phyloP scores from a whole-genome alignment of 2,797 vertebrate genomes.

The Streptopelia turtur region DNA sequence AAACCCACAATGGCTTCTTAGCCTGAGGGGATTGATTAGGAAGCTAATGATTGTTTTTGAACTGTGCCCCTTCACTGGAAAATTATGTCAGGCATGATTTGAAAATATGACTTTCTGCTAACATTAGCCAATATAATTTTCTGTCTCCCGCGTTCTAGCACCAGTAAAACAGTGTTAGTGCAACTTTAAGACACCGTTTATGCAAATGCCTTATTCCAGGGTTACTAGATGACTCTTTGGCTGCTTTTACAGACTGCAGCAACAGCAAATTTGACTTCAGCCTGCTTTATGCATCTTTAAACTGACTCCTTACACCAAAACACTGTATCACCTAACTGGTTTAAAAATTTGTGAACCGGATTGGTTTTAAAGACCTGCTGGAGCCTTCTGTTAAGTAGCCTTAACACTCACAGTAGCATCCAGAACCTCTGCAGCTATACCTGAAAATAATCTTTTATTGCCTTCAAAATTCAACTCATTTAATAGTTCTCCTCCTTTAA shows the following conservation, averaged over 20 bases:
- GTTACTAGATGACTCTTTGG: background rate
- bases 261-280: background rate
- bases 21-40: background rate
- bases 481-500: background rate
- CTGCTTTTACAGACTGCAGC: background rate
- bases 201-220: background rate
- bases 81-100: background rate
- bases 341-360: background rate
- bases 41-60: background rate
- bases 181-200: background rate
- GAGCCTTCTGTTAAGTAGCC: background rate
- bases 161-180: background rate
- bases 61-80: background rate
- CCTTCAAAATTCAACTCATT: background rate
- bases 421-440: background rate
- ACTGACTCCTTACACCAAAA: background rate
- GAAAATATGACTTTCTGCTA: background rate
- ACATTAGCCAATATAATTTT: background rate
- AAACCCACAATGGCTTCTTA: background rate
- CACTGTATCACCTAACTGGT: background rate
- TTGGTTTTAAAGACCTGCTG: background rate
- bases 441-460: background rate
- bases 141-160: background rate
- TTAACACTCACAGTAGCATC: background rate
- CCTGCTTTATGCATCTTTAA: background rate